Evolutionary conservation across 2,888 invertebrate species (phyloP).

Genomic region (Nephrocerus scutellatus): DNA sequence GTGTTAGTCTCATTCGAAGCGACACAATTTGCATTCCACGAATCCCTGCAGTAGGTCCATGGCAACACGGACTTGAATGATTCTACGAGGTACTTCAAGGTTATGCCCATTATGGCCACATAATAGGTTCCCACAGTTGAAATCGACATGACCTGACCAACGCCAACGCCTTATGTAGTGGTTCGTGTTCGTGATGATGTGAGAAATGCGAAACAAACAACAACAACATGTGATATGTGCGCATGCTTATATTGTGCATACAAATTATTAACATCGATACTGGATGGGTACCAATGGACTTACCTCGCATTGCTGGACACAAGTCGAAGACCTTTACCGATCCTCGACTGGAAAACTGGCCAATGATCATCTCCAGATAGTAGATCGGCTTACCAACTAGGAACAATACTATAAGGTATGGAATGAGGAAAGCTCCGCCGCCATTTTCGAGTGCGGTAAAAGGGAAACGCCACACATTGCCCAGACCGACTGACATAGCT

Average conservation of each 20-base stretch:
- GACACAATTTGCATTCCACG: constrained; percentile 50
- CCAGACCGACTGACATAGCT: constrained; percentile 58
- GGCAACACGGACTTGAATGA: constrained; percentile 57
- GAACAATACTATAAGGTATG: constrained; percentile 57
- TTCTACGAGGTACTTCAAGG: constrained; percentile 55
- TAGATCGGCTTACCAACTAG: constrained; percentile 64
- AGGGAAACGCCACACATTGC: constrained; percentile 64
- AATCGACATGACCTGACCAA: constrained; percentile 53
- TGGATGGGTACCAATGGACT: constrained; percentile 18
- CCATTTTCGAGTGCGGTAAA: constrained; percentile 62
- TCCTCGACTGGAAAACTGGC: constrained; percentile 66
- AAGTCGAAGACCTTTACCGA: constrained; percentile 62
- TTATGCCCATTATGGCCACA: constrained; percentile 60
- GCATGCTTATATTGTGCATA: neutral
- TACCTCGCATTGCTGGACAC: constrained; percentile 65
- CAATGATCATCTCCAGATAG: constrained; percentile 65
- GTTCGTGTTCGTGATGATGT: too few species aligned
- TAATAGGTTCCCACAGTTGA: constrained; percentile 59
- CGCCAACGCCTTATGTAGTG: constrained; percentile 52
- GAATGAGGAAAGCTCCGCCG: constrained; percentile 62
- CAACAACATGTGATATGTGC: neutral
- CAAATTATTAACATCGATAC: too few species aligned
- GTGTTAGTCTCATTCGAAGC: constrained; percentile 37
- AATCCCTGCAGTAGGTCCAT: constrained; percentile 55
- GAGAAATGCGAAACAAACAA: constrained; percentile 2